Evolutionary conservation across 2,888 invertebrate species (phyloP).

Genomic region (Flexamia atlantica): DNA sequence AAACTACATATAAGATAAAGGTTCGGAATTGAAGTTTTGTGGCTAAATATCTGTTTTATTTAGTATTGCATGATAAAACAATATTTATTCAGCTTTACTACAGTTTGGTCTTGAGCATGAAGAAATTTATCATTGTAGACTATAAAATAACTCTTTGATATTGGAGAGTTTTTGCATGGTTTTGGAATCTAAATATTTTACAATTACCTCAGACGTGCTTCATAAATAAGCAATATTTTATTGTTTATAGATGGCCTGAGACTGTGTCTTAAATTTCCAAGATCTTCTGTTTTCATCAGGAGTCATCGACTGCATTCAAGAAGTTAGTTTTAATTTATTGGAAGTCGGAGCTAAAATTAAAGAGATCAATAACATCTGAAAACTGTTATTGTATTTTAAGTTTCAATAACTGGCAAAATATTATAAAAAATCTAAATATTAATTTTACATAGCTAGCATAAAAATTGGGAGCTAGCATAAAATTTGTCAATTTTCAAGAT

Average conservation of each 20-base stretch:
- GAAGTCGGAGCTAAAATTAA: background rate
- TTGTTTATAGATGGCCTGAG: constrained; percentile 55
- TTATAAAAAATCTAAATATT: background rate
- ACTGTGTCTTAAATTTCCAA: constrained; percentile 45
- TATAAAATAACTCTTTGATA: background rate
- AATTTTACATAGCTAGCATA: too few relatives aligned
- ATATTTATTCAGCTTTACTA: too few relatives aligned
- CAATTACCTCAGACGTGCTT: background rate
- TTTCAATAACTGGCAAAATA: background rate
- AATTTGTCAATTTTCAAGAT: too few relatives aligned
- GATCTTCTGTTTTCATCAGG: constrained; percentile 29
- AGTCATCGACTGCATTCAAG: background rate
- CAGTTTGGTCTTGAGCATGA: background rate
- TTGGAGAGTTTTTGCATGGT: constrained; percentile 14
- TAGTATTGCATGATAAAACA: too few relatives aligned
- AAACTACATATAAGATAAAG: too few relatives aligned
- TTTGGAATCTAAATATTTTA: background rate
- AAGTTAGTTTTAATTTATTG: background rate
- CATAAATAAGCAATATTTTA: constrained; percentile 26
- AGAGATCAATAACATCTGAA: background rate
- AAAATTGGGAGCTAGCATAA: too few relatives aligned
- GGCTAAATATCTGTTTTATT: too few relatives aligned
- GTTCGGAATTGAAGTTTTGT: too few relatives aligned
- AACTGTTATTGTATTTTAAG: background rate
- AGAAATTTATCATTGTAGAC: background rate